Conservation (phyloP, 2,797 vertebrate genomes). For the Setipinna tenuifilis region DNA sequence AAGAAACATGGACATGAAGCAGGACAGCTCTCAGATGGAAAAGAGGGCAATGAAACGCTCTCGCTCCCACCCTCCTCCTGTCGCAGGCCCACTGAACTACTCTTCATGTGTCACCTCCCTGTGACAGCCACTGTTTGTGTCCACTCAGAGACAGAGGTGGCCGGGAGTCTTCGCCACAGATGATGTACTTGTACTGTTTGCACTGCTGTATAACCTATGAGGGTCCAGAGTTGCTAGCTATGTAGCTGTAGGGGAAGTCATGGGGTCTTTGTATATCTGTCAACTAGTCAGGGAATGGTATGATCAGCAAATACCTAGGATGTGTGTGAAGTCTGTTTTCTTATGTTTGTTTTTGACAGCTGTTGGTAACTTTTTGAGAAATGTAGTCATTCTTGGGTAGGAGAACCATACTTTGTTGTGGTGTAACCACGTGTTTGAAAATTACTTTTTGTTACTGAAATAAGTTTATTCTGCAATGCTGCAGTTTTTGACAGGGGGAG, state of each 20-base stretch:
- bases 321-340: slow-evolving; percentile 11
- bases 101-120: background rate
- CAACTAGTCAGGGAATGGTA: slow-evolving; percentile 68
- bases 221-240: slow-evolving; percentile 75
- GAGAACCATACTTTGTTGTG: background rate
- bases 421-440: background rate
- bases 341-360: background rate
- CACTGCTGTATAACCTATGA: slow-evolving; percentile 70
- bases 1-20: background rate
- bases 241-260: slow-evolving; percentile 68
- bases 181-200: slow-evolving; percentile 68
- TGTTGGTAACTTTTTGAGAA: slow-evolving; percentile 2
- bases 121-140: background rate
- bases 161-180: slow-evolving; percentile 58
- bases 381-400: slow-evolving; percentile 11
- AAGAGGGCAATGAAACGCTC: background rate
- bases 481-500: background rate
- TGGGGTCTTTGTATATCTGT: slow-evolving; percentile 76
- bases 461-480: background rate
- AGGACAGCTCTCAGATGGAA: background rate
- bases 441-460: background rate
- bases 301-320: slow-evolving; percentile 39
- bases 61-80: background rate
- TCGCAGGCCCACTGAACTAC: slow-evolving; percentile 1
- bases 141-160: slow-evolving; percentile 36